Conservation (phyloP, 92 coral and sea anemone genomes). For the Palythoa heliodiscus region DNA sequence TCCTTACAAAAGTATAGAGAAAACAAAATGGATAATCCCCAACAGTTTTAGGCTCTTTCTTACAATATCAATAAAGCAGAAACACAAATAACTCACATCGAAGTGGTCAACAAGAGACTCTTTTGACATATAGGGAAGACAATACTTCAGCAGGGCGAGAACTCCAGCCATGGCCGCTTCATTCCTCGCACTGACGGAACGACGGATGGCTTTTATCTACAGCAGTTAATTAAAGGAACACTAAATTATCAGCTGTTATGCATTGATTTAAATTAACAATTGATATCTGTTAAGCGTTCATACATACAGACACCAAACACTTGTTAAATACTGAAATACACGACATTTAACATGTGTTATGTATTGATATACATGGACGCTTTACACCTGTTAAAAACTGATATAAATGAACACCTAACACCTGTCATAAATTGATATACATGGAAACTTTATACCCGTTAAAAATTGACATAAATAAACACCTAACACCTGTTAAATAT, state of each 20-base stretch:
- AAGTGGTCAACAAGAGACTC: constrained; percentile 79
- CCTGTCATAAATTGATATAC: too few relatives aligned
- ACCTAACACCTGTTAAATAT: too few relatives aligned
- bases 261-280: too few relatives aligned
- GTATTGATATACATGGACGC: neutral
- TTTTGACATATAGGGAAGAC: constrained; percentile 82
- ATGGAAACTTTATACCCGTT: too few relatives aligned
- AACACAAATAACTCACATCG: constrained; percentile 50
- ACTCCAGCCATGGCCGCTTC: constrained; percentile 90
- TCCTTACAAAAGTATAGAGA: neutral
- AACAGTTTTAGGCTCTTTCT: neutral
- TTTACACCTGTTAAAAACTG: too few relatives aligned
- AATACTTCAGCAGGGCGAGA: constrained; percentile 85
- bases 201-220: constrained; percentile 74
- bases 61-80: neutral
- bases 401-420: too few relatives aligned
- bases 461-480: too few relatives aligned
- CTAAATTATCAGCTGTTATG: neutral
- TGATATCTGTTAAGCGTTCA: too few relatives aligned
- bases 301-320: neutral
- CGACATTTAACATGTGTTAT: neutral
- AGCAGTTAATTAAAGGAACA: neutral
- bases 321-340: neutral
- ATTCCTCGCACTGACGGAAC: constrained; percentile 74
- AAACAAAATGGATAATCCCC: too few relatives aligned